Conservation (phyloP, 2,888 invertebrate species). For the Nasonovia ribisnigri region DNA sequence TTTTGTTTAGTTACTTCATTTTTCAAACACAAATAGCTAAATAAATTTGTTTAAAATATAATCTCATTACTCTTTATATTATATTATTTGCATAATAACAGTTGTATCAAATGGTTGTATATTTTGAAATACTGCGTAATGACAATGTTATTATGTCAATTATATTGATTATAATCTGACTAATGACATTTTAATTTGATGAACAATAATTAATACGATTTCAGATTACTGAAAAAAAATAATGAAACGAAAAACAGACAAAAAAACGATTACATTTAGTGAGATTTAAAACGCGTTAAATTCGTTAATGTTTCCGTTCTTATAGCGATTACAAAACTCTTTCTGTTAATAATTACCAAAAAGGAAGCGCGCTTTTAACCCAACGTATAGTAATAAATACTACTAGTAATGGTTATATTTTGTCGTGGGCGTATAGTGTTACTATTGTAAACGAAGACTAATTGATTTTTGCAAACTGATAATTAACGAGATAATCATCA, state of each 20-base stretch:
- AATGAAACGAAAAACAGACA: background rate
- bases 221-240: background rate
- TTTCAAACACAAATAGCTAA: background rate
- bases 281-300: background rate
- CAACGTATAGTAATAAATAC: background rate
- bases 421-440: background rate
- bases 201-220: background rate
- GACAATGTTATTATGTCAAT: background rate
- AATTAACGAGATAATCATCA: slow-evolving; percentile 19
- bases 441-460: background rate
- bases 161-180: background rate
- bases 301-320: background rate
- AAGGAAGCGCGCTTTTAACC: background rate
- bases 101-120: too few species aligned
- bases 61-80: background rate
- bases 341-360: background rate
- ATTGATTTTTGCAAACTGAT: background rate
- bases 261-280: background rate
- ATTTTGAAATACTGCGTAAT: too few species aligned
- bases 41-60: background rate
- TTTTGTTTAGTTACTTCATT: too few species aligned
- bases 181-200: background rate
- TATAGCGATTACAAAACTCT: background rate
- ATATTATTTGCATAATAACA: background rate
- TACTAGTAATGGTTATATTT: background rate